phyloP scores from a whole-genome alignment of 2,888 invertebrate genomes.

The Diarsia rubi region DNA sequence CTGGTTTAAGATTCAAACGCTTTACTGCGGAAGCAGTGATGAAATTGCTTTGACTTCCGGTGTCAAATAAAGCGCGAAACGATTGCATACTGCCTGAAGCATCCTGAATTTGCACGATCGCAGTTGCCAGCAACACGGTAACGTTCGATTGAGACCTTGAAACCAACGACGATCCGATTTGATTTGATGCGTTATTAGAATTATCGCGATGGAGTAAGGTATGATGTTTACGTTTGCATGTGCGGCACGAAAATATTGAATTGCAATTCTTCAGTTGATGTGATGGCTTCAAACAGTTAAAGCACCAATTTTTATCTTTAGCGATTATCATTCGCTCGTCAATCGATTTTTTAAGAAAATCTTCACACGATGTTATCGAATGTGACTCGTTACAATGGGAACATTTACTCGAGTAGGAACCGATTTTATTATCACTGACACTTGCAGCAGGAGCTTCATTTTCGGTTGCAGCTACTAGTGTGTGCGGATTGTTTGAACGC shows the following conservation, averaged over 20 bases:
- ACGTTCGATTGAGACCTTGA: no score
- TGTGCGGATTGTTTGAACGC: no score
- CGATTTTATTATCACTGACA: no score
- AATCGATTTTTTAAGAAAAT: neutral
- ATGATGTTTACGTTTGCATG: slow-evolving; percentile 9
- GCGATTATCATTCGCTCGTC: neutral
- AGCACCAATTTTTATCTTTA: no score
- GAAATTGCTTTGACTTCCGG: neutral
- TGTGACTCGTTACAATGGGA: neutral
- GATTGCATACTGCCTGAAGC: neutral
- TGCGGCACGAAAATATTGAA: slow-evolving; percentile 3
- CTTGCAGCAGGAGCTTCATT: no score
- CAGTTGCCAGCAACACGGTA: no score
- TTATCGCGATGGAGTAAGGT: slow-evolving; percentile 10
- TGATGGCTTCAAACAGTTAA: no score
- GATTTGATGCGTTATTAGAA: neutral
- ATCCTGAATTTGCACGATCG: no score
- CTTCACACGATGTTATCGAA: neutral
- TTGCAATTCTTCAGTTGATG: no score
- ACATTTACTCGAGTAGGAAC: neutral
- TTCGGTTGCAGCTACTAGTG: neutral
- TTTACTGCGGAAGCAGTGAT: no score
- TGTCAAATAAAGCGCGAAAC: neutral
- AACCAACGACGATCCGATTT: no score
- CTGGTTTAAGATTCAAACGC: no score